Conservation (phyloP, 2,888 invertebrate genomes). For the Cerastis rubricosa region DNA sequence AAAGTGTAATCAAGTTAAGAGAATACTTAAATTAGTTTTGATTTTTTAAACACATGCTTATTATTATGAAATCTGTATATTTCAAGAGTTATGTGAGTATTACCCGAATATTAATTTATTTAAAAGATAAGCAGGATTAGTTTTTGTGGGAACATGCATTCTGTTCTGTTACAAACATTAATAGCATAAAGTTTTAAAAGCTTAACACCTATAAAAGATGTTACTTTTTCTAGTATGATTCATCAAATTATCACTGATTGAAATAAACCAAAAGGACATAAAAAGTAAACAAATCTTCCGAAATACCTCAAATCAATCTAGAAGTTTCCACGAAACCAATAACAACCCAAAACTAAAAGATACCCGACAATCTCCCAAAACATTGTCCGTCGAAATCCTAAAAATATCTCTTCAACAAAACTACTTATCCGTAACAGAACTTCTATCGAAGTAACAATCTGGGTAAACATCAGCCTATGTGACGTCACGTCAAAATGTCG, state of each 20-base stretch:
- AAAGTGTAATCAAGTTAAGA: constrained; percentile 10
- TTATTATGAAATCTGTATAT: neutral
- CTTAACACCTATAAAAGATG: neutral
- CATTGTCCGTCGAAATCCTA: constrained; percentile 32
- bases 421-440: constrained; percentile 53
- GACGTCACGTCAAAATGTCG: constrained; percentile 59
- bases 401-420: constrained; percentile 54
- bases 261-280: neutral
- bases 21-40: neutral
- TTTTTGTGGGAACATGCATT: neutral
- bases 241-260: neutral
- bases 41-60: neutral
- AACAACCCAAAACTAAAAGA: constrained; percentile 21
- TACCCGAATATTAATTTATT: too few species aligned
- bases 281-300: neutral
- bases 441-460: constrained; percentile 55
- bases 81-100: neutral
- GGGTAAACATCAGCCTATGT: constrained; percentile 35
- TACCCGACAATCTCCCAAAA: constrained; percentile 25
- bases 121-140: neutral
- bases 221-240: neutral
- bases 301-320: constrained; percentile 28
- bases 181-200: neutral
- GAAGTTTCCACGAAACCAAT: constrained; percentile 22
- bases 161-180: neutral